phyloP scores from a whole-genome alignment of 2,797 vertebrate species.

The Protosalanx chinensis region DNA sequence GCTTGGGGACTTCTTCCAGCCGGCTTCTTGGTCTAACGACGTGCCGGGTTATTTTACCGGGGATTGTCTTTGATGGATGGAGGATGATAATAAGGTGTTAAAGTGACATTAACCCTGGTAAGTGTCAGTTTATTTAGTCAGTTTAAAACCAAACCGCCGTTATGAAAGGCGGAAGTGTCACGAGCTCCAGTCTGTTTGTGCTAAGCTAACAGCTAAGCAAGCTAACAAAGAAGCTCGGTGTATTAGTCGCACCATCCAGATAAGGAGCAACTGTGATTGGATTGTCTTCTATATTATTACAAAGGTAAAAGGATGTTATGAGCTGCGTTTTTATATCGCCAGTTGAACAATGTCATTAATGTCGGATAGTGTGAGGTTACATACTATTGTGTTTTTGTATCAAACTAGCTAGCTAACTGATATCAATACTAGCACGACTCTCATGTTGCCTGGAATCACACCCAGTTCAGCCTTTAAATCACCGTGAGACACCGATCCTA shows the following conservation, averaged over 20 bases:
- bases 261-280: not conserved
- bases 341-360: too few relatives aligned
- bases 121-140: not conserved
- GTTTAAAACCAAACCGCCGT: not conserved
- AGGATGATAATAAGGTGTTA: constrained; percentile 26
- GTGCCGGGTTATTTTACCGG: constrained; percentile 25
- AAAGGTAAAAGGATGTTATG: too few relatives aligned
- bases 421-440: too few relatives aligned
- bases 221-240: constrained; percentile 71
- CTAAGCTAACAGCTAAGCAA: constrained; percentile 18
- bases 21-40: constrained; percentile 31
- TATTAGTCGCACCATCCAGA: constrained; percentile 47
- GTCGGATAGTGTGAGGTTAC: too few relatives aligned
- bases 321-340: too few relatives aligned
- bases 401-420: too few relatives aligned
- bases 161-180: constrained; percentile 1
- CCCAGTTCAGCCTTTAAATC: too few relatives aligned
- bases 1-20: constrained; percentile 38
- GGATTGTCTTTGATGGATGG: constrained; percentile 22
- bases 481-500: too few relatives aligned
- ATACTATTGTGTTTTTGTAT: too few relatives aligned
- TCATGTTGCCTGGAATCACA: too few relatives aligned
- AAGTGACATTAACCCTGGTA: not conserved
- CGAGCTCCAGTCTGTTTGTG: constrained; percentile 37
- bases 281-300: too few relatives aligned